Percentiles rank a stretch among this genome's conserved stretches.
These are phyloP conservation scores for Aphis craccivora DNA, from an alignment of 1,140 invertebrate genomes.

Conservation along the genomic window DNA sequence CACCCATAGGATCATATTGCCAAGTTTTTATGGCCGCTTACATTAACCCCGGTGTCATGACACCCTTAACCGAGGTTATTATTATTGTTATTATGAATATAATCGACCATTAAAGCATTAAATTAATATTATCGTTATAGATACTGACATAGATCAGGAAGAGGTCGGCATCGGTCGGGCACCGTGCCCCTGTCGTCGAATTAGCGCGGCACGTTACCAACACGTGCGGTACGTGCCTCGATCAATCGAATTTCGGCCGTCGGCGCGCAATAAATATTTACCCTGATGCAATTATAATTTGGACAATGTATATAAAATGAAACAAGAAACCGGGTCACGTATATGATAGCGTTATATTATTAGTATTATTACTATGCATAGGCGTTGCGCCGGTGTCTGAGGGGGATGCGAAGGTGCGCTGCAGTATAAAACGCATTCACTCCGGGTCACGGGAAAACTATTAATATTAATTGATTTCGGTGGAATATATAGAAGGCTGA, in stretches of 20 bases:
- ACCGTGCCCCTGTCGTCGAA: not conserved
- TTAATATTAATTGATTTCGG: constrained; percentile 39
- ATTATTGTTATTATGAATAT: not conserved
- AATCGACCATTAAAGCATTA: not conserved
- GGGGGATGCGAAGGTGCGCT: not conserved
- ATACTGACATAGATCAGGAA: not conserved
- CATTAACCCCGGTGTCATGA: not conserved
- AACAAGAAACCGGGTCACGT: constrained; percentile 34
- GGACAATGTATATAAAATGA: constrained; percentile 9
- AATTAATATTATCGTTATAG: not conserved
- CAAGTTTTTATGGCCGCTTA: not conserved
- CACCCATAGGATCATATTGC: not conserved
- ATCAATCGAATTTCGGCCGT: not conserved
- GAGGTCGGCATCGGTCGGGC: not conserved
- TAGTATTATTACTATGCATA: not conserved
- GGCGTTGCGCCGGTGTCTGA: too few species aligned
- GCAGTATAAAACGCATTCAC: not conserved
- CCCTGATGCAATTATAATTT: not conserved
- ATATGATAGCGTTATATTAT: not conserved
- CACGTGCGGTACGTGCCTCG: not conserved
- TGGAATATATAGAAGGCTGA: not conserved
- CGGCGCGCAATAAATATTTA: constrained; percentile 14
- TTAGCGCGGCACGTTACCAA: not conserved
- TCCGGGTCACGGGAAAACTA: not conserved
- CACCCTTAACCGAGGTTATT: not conserved